Percentiles rank a stretch among this genome's conserved stretches.
Conservation (phyloP, 2,888 invertebrate genomes). For the Sphinx pinastri region DNA sequence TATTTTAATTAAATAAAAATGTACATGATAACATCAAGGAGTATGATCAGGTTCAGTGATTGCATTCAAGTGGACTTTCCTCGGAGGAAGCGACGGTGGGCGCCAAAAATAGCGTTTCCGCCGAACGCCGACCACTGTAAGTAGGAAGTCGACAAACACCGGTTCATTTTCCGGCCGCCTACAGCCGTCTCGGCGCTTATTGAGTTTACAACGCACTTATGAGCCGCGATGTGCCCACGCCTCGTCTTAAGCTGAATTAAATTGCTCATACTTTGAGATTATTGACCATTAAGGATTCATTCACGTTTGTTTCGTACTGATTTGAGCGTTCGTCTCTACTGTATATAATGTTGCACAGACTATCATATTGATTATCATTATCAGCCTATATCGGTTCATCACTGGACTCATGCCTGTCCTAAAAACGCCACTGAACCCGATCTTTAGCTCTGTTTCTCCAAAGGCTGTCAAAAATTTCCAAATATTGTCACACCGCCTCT, state of each 20-base stretch:
- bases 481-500: too few relatives aligned
- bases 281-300: conserved; percentile 60
- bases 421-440: too few relatives aligned
- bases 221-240: conserved; percentile 77
- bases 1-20: conserved; percentile 19
- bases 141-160: conserved; percentile 79
- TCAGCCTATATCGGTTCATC: too few relatives aligned
- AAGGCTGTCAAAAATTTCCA: too few relatives aligned
- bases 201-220: conserved; percentile 80
- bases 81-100: conserved; percentile 78
- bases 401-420: too few relatives aligned
- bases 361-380: too few relatives aligned
- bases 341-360: neutral
- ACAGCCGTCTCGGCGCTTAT: conserved; percentile 77
- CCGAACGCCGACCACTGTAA: conserved; percentile 70
- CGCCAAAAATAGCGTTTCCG: conserved; percentile 84
- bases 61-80: conserved; percentile 75
- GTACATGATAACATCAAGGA: neutral
- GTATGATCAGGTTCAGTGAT: conserved; percentile 54
- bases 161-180: conserved; percentile 79
- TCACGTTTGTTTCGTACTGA: conserved; percentile 22
- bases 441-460: too few relatives aligned
- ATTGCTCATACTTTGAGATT: conserved; percentile 74
- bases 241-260: conserved; percentile 77
- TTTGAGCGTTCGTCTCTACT: conserved; percentile 18